phyloP scores from a whole-genome alignment of 2,888 invertebrate genomes.

The Endotricha flammealis region DNA sequence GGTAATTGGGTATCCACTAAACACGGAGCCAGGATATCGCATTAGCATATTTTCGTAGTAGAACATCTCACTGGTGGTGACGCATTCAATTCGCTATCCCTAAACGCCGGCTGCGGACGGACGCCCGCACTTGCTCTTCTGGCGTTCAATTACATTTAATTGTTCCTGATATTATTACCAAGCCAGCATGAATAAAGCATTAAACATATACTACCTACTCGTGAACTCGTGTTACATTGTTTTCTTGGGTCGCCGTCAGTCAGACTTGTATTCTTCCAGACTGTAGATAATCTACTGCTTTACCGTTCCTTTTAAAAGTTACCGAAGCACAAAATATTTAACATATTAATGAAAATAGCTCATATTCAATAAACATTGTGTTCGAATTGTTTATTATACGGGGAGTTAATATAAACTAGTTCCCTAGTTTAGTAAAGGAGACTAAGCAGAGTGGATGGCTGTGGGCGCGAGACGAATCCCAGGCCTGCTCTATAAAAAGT shows the following conservation, averaged over 20 bases:
- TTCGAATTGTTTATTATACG: slow-evolving; percentile 18
- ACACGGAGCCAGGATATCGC: slow-evolving; percentile 13
- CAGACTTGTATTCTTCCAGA: no score
- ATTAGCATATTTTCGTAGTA: slow-evolving; percentile 16
- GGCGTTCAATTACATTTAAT: slow-evolving; percentile 74
- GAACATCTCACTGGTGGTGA: slow-evolving; percentile 27
- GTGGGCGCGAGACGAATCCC: slow-evolving; percentile 48
- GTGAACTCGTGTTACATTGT: slow-evolving; percentile 8
- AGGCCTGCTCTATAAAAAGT: slow-evolving; percentile 69
- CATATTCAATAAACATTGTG: not conserved
- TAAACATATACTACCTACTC: no score
- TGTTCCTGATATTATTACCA: slow-evolving; percentile 69
- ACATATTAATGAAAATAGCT: slow-evolving; percentile 2
- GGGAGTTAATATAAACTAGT: slow-evolving; percentile 23
- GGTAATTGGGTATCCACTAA: no score
- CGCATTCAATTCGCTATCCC: slow-evolving; percentile 31
- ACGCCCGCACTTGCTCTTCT: slow-evolving; percentile 41
- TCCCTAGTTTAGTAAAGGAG: slow-evolving; percentile 39
- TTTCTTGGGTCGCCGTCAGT: no score
- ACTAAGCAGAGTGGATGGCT: slow-evolving; percentile 36
- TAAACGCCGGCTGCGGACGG: slow-evolving; percentile 24
- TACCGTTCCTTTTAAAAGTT: no score
- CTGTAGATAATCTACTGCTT: no score
- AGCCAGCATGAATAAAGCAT: no score
- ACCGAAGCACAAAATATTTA: not conserved